Conservation (phyloP, 2,797 vertebrate genomes). For the Malacoctenus gilli region DNA sequence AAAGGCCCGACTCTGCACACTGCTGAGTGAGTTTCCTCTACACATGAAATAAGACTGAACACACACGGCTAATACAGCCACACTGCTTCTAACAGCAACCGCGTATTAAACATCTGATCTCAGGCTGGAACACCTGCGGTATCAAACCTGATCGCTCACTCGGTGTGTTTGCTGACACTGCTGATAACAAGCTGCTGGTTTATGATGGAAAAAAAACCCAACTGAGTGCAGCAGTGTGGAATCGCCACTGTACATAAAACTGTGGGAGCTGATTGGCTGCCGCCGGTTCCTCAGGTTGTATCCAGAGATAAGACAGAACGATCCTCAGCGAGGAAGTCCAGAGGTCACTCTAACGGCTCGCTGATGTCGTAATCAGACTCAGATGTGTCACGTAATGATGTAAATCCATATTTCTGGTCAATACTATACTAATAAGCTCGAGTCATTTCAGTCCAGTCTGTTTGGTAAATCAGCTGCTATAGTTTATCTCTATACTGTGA, state of each 20-base stretch:
- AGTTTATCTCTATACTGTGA: too few relatives aligned
- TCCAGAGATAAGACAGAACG: conserved; percentile 31
- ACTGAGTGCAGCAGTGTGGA: conserved; percentile 1
- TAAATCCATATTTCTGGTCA: not conserved
- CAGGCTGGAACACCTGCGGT: too few relatives aligned
- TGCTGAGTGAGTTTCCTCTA: conserved; percentile 17
- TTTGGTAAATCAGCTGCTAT: too few relatives aligned
- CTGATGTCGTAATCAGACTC: too few relatives aligned
- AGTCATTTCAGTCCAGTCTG: too few relatives aligned
- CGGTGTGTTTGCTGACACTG: not conserved
- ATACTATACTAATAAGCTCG: too few relatives aligned
- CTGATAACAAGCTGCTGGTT: conserved; percentile 23
- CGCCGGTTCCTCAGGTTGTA: not conserved
- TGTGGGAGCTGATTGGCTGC: conserved; percentile 29
- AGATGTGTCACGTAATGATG: not conserved
- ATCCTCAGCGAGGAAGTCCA: too few relatives aligned
- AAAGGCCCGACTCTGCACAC: conserved; percentile 29
- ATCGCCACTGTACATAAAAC: not conserved
- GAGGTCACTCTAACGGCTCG: conserved; percentile 30
- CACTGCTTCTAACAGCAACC: too few relatives aligned
- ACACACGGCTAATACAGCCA: not conserved
- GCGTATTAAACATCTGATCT: not conserved
- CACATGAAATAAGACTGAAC: not conserved
- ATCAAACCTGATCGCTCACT: too few relatives aligned
- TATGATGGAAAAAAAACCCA: too few relatives aligned